Percentiles rank a stretch among this genome's conserved stretches.
phyloP scores from a whole-genome alignment of 2,113 vertebrate genomes.

The Cettia cetti region DNA sequence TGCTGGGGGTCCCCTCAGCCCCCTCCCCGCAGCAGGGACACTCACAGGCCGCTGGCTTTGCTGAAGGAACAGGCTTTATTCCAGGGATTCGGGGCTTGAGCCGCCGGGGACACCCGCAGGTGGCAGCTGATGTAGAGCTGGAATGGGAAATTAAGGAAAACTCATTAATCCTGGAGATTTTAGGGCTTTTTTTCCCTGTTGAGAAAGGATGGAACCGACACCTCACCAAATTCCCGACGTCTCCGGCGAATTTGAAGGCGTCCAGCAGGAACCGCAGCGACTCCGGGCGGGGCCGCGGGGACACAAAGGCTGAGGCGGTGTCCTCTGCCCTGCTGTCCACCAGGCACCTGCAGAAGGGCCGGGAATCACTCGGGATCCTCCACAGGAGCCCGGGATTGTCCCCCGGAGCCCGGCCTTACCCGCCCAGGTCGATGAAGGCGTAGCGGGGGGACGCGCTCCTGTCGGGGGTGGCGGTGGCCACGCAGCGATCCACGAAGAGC shows the following conservation, averaged over 20 bases:
- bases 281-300: background rate
- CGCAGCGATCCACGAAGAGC: background rate
- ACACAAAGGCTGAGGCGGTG: background rate
- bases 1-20: fast-evolving
- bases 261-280: background rate
- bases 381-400: fast-evolving
- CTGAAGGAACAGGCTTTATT: background rate
- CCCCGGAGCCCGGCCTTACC: background rate
- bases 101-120: background rate
- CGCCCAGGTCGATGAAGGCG: background rate
- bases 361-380: background rate
- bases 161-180: fast-evolving
- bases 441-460: background rate
- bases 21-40: background rate
- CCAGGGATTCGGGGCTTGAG: background rate
- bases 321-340: background rate
- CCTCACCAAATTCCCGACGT: background rate
- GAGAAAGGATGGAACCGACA: background rate
- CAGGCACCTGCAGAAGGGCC: background rate
- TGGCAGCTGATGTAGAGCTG: background rate
- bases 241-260: background rate
- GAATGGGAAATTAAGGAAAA: background rate
- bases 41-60: background rate
- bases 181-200: fast-evolving
- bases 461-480: background rate